Base-by-base conservation (phyloP, 2,888 invertebrate genomes). In the Polydrusus tereticollis region DNA sequence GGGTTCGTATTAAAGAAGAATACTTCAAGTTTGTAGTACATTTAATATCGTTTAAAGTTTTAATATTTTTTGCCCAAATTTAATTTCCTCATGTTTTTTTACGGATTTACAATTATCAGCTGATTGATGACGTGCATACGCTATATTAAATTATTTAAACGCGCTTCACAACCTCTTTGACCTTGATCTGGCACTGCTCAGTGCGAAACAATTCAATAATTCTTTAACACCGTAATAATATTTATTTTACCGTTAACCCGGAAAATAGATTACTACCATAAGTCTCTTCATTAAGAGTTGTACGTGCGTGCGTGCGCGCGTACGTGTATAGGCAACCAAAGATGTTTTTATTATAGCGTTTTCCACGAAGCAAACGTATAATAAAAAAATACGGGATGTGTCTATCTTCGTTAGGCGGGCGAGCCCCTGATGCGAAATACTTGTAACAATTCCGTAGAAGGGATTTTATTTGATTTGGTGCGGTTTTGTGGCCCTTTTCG, bases 351-450 rank as follows among this genome's bases (percentile, higher is more conserved):
- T 68, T 36, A 50, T 18, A 29, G 20, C 52, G 29, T 26, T 29
- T 29, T 29, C 16, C 29, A 62, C 60, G 55, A 41, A 68, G 29
- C 29, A 52, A 52, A 52, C 60, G 16, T 50, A 41, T 67, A 67
- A 62, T 68, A 52, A 68, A 70, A 65, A 65, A 65, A 70, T 64
- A 65, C 38, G 47, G 33, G 52, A 47, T 57, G 26, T 58, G 65
- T 71, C 65, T 65, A 45, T 66, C 65, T 52, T 71, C 64, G 71
- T 71, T 71, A 71, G 29, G 18, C 16, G 59, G 36, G 47, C 18
- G 43, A 60, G 43, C 18, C 60, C 45, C 43, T 43, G 60, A 63
- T 63, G 63, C 63, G 47, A 63, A 63, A 63, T 47, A 29, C 63
- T 63, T 63, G 63, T 63, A 47, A 29, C 47, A 63, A 50, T 50